phyloP scores from a whole-genome alignment of 2,113 vertebrate genomes.

The Fregetta grallaria region DNA sequence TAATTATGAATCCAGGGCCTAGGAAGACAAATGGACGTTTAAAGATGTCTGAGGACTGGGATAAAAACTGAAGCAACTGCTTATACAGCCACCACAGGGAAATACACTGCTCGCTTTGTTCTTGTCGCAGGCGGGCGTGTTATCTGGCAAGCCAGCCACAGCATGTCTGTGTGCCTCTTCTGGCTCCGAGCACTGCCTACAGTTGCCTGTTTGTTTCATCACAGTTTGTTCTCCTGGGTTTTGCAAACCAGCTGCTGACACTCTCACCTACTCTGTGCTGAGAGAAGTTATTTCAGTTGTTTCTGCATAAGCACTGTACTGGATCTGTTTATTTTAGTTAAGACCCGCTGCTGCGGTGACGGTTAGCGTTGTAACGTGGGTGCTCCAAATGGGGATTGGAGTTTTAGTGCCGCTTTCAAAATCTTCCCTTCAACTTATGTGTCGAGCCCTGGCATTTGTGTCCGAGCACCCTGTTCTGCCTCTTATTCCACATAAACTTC shows the following conservation, averaged over 20 bases:
- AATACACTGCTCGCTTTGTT: fast-evolving
- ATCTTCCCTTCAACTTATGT: neutral
- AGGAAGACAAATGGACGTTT: neutral
- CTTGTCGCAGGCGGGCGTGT: fast-evolving
- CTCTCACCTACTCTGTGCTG: neutral
- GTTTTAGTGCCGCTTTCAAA: neutral
- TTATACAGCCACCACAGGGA: fast-evolving
- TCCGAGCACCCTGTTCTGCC: neutral
- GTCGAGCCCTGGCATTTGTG: neutral
- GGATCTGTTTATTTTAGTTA: neutral
- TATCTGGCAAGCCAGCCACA: neutral
- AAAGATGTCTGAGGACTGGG: neutral
- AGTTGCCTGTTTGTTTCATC: neutral
- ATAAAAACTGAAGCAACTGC: neutral
- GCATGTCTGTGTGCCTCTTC: fast-evolving
- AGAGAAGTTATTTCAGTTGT: neutral
- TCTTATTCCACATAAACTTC: neutral
- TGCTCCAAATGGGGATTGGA: fast-evolving
- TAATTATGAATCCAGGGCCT: neutral
- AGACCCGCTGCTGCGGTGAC: neutral
- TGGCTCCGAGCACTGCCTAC: neutral
- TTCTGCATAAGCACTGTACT: neutral
- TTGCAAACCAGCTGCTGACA: neutral
- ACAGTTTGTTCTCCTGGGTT: neutral
- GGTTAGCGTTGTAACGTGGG: fast-evolving